Evolutionary conservation across 2,888 invertebrate species (phyloP).

Genomic region (Aporophyla lueneburgensis): DNA sequence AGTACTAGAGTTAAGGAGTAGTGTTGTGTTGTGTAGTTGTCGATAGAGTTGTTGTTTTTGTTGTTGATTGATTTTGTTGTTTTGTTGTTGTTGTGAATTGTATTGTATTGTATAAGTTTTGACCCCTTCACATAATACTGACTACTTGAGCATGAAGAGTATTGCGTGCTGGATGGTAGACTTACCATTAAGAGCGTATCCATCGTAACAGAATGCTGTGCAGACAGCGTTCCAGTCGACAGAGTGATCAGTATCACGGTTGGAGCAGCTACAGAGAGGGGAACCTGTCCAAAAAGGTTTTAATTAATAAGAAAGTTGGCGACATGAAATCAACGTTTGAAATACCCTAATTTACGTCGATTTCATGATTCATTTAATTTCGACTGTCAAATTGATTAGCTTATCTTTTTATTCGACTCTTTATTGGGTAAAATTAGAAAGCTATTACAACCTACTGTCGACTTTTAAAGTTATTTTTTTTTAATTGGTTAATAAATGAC

Average conservation of each 20-base stretch:
- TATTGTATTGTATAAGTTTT: no score
- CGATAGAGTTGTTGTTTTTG: no score
- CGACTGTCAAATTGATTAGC: not conserved
- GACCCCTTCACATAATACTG: no score
- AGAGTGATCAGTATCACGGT: conserved; percentile 39
- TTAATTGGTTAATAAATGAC: no score
- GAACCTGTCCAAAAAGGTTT: conserved; percentile 73
- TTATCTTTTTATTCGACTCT: not conserved
- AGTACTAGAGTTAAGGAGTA: no score
- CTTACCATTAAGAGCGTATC: conserved; percentile 82
- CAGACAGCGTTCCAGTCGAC: conserved; percentile 88
- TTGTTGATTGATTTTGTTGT: no score
- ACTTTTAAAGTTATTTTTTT: no score
- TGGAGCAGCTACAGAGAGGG: conserved; percentile 89
- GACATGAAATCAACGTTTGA: not conserved
- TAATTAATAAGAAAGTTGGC: not conserved
- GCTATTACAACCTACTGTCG: no score
- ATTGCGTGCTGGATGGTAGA: not conserved
- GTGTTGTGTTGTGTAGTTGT: no score
- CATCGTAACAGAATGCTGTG: conserved; percentile 87
- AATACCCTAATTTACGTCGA: no score
- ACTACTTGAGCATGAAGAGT: not conserved
- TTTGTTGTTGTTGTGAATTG: no score
- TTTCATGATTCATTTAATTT: no score
- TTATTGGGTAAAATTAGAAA: not conserved